phyloP scores from a whole-genome alignment of 2,888 invertebrate genomes.

The Hartigia nigra region DNA sequence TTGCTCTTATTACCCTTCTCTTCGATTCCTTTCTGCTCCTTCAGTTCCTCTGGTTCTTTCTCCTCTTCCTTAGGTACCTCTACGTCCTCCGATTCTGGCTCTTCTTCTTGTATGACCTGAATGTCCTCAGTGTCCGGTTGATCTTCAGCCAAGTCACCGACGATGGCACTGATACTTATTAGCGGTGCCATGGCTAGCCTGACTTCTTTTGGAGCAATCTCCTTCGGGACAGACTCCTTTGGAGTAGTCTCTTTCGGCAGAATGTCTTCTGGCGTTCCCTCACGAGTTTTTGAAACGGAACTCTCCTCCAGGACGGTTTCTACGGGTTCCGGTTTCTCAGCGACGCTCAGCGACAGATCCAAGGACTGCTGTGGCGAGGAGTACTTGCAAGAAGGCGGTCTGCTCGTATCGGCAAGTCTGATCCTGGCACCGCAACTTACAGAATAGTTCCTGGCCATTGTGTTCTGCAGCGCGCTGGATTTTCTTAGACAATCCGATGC shows the following conservation, averaged over 20 bases:
- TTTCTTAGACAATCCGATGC: slow-evolving; percentile 73
- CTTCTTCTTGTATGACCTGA: slow-evolving; percentile 59
- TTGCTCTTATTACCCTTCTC: slow-evolving; percentile 27
- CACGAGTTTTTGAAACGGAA: background rate
- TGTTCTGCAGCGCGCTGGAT: slow-evolving; percentile 74
- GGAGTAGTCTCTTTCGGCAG: background rate
- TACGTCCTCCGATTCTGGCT: slow-evolving; percentile 72
- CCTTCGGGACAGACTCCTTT: background rate
- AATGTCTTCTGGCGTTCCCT: background rate
- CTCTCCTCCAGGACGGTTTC: background rate
- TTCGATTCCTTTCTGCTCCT: slow-evolving; percentile 70
- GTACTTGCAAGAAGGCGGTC: slow-evolving; percentile 66
- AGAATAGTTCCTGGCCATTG: slow-evolving; percentile 68
- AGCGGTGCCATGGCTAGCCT: slow-evolving; percentile 68
- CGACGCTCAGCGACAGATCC: slow-evolving; percentile 61
- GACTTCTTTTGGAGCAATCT: slow-evolving; percentile 5
- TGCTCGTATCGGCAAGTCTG: slow-evolving; percentile 62
- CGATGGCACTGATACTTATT: slow-evolving; percentile 80
- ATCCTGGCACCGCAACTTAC: slow-evolving; percentile 60
- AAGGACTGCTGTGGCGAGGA: slow-evolving; percentile 65
- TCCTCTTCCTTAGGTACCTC: slow-evolving; percentile 24
- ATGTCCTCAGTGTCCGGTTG: slow-evolving; percentile 23
- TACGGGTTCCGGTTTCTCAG: slow-evolving; percentile 28
- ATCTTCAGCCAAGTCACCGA: slow-evolving; percentile 68
- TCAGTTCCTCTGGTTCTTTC: slow-evolving; percentile 74